These are phyloP conservation scores for Premnoplex brunnescens DNA, from an alignment of 2,797 vertebrate species.

Conservation along the genomic window DNA sequence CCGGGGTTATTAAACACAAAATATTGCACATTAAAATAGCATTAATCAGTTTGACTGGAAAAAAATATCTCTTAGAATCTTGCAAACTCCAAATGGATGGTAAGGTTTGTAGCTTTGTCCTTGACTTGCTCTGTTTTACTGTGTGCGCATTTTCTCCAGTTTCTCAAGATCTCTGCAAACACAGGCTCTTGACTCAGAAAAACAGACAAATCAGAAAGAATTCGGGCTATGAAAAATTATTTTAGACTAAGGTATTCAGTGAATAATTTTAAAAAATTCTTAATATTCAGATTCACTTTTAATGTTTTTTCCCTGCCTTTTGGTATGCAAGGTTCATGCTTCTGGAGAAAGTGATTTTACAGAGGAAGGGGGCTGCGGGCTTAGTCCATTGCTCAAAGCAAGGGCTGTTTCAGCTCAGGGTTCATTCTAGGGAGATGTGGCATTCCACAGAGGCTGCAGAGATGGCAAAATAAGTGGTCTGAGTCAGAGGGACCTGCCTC, in stretches of 20 bases:
- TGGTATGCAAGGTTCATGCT: not conserved
- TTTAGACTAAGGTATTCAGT: not conserved
- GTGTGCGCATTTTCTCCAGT: not conserved
- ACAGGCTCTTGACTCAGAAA: not conserved
- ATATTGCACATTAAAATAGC: conserved; percentile 34
- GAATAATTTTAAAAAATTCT: not conserved
- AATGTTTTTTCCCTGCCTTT: not conserved
- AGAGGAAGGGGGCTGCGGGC: not conserved
- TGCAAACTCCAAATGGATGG: not conserved
- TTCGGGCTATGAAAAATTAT: not conserved
- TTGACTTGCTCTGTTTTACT: conserved; percentile 18
- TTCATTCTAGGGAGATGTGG: not conserved
- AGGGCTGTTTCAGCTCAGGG: not conserved
- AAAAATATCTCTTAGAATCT: not conserved
- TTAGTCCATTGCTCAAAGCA: not conserved
- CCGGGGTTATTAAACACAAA: conserved; percentile 38
- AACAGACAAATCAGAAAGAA: not conserved
- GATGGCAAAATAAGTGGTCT: not conserved
- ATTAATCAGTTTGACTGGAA: conserved; percentile 41
- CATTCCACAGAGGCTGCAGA: not conserved
- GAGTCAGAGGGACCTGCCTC: not conserved
- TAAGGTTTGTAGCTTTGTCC: conserved; percentile 26
- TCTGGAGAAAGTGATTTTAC: not conserved
- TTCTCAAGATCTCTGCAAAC: not conserved
- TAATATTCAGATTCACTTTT: not conserved